A percentile compares a stretch with the other conserved stretches of the same genome.
Conservation (phyloP, 2,888 invertebrate genomes). For the Cataglyphis cursor region DNA sequence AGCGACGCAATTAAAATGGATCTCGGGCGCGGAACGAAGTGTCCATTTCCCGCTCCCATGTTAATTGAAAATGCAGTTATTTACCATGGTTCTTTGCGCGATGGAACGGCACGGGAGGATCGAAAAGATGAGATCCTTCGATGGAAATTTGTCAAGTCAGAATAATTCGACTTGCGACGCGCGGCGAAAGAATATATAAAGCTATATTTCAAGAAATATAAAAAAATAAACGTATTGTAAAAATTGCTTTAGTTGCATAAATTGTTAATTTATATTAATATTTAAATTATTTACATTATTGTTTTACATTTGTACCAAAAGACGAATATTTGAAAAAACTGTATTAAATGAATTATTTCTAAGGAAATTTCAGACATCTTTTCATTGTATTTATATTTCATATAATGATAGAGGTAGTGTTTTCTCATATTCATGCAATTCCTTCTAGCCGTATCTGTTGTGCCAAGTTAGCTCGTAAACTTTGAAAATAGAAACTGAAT, state of each 20-base stretch:
- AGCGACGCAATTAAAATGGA: slow-evolving; percentile 64
- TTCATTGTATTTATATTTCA: not conserved
- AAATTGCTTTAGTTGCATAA: slow-evolving; percentile 20
- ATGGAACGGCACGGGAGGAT: slow-evolving; percentile 16
- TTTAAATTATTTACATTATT: not conserved
- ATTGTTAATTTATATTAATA: not conserved
- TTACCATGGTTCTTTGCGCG: slow-evolving; percentile 63
- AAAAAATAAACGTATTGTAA: not conserved
- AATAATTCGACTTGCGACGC: slow-evolving; percentile 29
- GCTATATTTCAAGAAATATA: not conserved
- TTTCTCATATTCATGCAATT: not conserved
- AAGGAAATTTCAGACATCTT: not conserved
- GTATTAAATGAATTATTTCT: not conserved
- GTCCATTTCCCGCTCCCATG: slow-evolving; percentile 56
- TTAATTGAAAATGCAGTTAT: slow-evolving; percentile 80
- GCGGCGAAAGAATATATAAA: not conserved
- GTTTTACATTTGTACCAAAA: not conserved
- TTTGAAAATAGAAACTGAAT: not conserved
- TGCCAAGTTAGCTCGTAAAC: slow-evolving; percentile 1
- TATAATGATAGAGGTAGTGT: not conserved
- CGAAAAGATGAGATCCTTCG: not conserved
- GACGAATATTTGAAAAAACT: not conserved
- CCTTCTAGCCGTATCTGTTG: not conserved
- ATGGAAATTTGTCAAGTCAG: slow-evolving; percentile 34
- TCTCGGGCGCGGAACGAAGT: slow-evolving; percentile 62